Percentiles rank a stretch among this genome's conserved stretches.
Evolutionary conservation across 1,140 invertebrate genomes (phyloP).

Genomic region (Lepidurus apus): DNA sequence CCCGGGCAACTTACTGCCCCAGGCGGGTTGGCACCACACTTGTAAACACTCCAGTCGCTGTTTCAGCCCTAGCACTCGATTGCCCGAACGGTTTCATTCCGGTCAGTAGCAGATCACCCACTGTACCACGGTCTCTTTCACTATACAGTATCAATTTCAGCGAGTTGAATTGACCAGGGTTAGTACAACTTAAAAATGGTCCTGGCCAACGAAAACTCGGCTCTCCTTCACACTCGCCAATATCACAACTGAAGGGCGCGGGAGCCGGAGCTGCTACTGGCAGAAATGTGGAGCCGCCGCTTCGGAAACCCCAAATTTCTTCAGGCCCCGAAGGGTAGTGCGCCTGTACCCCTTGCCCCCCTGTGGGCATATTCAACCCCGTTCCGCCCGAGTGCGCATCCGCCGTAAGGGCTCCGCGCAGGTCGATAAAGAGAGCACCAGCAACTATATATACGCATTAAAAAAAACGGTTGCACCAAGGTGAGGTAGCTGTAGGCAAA

Average conservation of each 20-base stretch:
- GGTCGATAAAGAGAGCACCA: slow-evolving; percentile 3
- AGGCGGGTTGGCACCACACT: no score
- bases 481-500: not conserved
- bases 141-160: no score
- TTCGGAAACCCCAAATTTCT: not conserved
- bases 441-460: slow-evolving; percentile 9
- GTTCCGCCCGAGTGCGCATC: not conserved
- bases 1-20: no score
- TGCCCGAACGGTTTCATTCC: no score
- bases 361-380: not conserved
- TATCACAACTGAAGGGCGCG: not conserved
- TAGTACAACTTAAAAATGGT: no score
- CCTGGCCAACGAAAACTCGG: no score
- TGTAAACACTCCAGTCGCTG: no score
- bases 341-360: not conserved
- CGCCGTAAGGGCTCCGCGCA: slow-evolving; percentile 14
- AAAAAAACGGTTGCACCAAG: not conserved
- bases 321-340: not conserved
- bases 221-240: no score
- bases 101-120: no score
- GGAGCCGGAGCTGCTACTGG: not conserved
- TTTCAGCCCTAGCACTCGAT: no score
- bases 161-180: no score
- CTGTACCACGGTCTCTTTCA: no score
- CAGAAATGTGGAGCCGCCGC: not conserved